Percentiles rank a stretch among this genome's conserved stretches.
Conservation (phyloP, 2,888 invertebrate genomes). For the Philhelius pedissequus region DNA sequence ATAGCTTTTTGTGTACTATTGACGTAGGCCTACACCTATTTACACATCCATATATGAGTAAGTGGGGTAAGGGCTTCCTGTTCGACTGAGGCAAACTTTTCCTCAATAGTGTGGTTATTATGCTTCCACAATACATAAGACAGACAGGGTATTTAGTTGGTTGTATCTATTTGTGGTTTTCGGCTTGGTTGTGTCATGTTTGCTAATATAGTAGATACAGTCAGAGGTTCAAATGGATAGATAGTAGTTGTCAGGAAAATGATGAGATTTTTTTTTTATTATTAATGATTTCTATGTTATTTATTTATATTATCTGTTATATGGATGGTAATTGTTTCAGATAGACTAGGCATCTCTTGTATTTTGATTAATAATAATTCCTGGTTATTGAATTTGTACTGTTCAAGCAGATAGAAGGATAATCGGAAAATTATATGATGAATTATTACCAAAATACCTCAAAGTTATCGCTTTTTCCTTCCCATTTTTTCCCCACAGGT, state of each 20-base stretch:
- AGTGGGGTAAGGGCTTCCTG: neutral
- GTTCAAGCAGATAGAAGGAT: neutral
- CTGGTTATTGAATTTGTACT: neutral
- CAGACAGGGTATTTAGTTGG: constrained; percentile 4
- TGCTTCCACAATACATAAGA: constrained; percentile 32
- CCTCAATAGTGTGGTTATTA: constrained; percentile 44
- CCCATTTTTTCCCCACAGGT: no score
- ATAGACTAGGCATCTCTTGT: constrained; percentile 7
- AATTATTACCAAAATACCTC: no score
- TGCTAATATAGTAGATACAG: constrained; percentile 29
- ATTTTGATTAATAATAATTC: neutral
- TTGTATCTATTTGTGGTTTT: constrained; percentile 33
- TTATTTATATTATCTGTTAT: neutral
- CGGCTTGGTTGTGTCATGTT: neutral
- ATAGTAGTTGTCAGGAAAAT: constrained; percentile 42
- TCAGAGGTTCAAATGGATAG: constrained; percentile 36
- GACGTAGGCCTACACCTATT: neutral
- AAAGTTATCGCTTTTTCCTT: no score
- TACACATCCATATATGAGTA: neutral
- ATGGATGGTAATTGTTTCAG: neutral
- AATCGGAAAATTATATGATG: neutral
- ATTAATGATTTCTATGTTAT: neutral
- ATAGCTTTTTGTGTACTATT: neutral
- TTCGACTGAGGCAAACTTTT: constrained; percentile 24
- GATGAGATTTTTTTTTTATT: constrained; percentile 36